A percentile compares a stretch with the other conserved stretches of the same genome.
Evolutionary conservation across 2,113 vertebrate genomes (phyloP).

Genomic region (Rattus norvegicus): DNA sequence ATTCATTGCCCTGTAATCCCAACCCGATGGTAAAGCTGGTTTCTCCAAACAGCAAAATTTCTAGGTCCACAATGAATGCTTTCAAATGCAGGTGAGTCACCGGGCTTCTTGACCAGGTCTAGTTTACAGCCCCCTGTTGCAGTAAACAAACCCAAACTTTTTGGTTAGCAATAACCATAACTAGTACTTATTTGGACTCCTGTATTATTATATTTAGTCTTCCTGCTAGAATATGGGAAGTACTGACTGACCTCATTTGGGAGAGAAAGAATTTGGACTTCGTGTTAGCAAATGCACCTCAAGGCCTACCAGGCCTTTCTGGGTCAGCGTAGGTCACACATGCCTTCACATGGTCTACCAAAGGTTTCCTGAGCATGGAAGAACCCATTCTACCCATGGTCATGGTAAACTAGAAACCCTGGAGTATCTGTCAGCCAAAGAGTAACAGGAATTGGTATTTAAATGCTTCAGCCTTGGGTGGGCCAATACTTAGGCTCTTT

Average conservation of each 20-base stretch:
- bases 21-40: neutral
- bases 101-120: neutral
- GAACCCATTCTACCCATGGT: neutral
- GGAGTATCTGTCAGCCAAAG: neutral
- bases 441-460: too few relatives aligned
- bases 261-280: neutral
- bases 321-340: accelerated
- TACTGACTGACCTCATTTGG: neutral
- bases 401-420: neutral
- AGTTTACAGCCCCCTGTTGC: neutral
- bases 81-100: neutral
- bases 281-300: neutral
- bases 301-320: neutral
- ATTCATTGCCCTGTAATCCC: neutral
- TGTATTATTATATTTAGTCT: neutral
- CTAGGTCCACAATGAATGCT: neutral
- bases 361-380: neutral
- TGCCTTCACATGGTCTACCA: neutral
- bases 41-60: slow-evolving; percentile 11
- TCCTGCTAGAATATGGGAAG: too few relatives aligned
- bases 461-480: neutral
- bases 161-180: neutral
- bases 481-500: accelerated
- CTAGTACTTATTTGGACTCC: neutral
- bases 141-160: neutral